A percentile compares a stretch with the other conserved stretches of the same genome.
Evolutionary conservation across 2,888 invertebrate genomes (phyloP).

Genomic region (Mimumesa dahlbomi): DNA sequence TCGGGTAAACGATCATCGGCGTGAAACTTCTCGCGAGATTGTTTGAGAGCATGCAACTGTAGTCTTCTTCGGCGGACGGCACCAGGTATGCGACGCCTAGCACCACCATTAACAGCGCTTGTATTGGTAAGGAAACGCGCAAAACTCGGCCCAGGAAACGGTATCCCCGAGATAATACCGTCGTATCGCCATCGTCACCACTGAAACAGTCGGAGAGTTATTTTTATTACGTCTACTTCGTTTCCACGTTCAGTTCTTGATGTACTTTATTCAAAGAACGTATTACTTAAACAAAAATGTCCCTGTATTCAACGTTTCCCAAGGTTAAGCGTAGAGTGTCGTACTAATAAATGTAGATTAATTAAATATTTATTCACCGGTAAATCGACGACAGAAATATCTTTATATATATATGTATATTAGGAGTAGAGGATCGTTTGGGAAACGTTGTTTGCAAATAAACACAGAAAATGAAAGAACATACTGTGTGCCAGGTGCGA

Average conservation of each 20-base stretch:
- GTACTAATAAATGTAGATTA: too few species aligned
- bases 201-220: slow-evolving; percentile 72
- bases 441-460: not conserved
- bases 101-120: slow-evolving; percentile 95
- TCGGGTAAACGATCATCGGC: slow-evolving; percentile 93
- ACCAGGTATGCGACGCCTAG: slow-evolving; percentile 96
- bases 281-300: too few species aligned
- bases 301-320: too few species aligned
- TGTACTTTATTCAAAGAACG: too few species aligned
- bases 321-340: too few species aligned
- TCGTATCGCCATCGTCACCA: slow-evolving; percentile 82
- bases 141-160: slow-evolving; percentile 94
- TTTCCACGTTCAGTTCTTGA: too few species aligned
- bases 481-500: slow-evolving; percentile 74
- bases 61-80: slow-evolving; percentile 92
- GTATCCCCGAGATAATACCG: slow-evolving; percentile 88
- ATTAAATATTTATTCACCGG: too few species aligned
- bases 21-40: slow-evolving; percentile 91
- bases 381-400: too few species aligned
- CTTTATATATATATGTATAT: not conserved
- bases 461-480: slow-evolving; percentile 74
- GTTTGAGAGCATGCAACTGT: slow-evolving; percentile 92
- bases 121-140: slow-evolving; percentile 95
- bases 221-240: too few species aligned
- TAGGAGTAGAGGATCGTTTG: not conserved